Evolutionary conservation across 2,797 vertebrate species (phyloP).

Genomic region (Eospalax fontanierii): DNA sequence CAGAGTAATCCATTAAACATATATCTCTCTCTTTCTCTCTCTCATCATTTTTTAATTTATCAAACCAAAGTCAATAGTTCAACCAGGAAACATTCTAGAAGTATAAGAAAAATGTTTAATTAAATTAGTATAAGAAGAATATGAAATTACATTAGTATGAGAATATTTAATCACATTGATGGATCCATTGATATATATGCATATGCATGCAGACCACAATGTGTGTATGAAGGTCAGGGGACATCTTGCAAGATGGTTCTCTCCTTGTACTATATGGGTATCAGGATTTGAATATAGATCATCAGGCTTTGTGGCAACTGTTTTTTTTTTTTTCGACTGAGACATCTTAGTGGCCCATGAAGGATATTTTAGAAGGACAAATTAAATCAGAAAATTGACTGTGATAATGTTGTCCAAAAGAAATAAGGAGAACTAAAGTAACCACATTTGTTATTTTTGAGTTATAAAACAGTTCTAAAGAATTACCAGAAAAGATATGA

Average conservation of each 20-base stretch:
- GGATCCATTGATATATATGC: background rate
- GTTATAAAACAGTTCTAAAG: conserved; percentile 44
- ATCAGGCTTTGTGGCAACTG: background rate
- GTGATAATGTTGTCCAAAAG: conserved; percentile 26
- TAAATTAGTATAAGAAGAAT: too few relatives aligned
- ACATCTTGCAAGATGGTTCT: background rate
- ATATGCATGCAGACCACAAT: background rate
- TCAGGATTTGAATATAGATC: background rate
- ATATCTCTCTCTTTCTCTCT: background rate
- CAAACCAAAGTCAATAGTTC: conserved; percentile 1
- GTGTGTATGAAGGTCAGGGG: background rate
- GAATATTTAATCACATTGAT: background rate
- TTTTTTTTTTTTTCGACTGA: background rate
- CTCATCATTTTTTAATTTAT: background rate
- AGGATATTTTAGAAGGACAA: conserved; percentile 5
- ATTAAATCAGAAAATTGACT: background rate
- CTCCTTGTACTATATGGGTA: background rate
- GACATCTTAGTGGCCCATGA: background rate
- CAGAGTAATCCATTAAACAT: background rate
- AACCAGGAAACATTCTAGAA: background rate
- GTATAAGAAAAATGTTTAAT: background rate
- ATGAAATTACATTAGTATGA: background rate
- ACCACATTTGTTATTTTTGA: background rate
- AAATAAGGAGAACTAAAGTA: conserved; percentile 37
- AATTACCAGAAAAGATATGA: background rate